Base-by-base conservation (phyloP, 2,888 invertebrate genomes). In the Apodemia zela region DNA sequence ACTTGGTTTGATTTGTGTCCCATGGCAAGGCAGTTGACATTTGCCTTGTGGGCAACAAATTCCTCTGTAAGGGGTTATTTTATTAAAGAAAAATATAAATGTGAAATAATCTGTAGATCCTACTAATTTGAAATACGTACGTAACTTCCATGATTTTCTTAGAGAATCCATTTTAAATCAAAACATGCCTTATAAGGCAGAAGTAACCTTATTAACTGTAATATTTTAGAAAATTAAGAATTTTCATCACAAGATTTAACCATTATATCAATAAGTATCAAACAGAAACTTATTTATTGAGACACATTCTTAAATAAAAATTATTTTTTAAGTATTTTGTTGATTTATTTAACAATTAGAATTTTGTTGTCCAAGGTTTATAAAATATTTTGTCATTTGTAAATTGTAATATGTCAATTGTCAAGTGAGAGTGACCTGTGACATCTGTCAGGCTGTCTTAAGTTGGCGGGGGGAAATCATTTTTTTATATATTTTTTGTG, bases 1-100 rank as follows among this genome's bases (percentile, higher is more conserved):
- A 98, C 97, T 79, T 97, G 94, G 71, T 97, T 97, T 62, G 97
- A 97, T 84, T 97, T 97, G 89, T 97, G 97, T 66, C 98, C 98
- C 87, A 98, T 93, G 61, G 97, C 96, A 76, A 97, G 87, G 79
- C 97, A 97, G 80, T 97, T 97, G 75, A 98, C 97, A 87, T 96
- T 97, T 73, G 96, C 94, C 78, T 94, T 93, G 92, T 98, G 98
- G 67, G 97, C 98, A 72, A 95, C 94, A 86, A 98, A 97, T 80
- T 98, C 97, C 90, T 97, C 96, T 96, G 92, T 57, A 93, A 93
- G 73, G 73, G 65, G 75, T 63, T 64, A 59, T 51, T 59, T 29
- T 7, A 57, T 4, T 29, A 63, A 64, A 47, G 59, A 58, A 49
- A 29, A 60, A 47, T 33, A 49, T 17, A 18, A 7, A 35, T n/a